Conservation (phyloP, 2,113 vertebrate genomes). For the Bos javanicus region DNA sequence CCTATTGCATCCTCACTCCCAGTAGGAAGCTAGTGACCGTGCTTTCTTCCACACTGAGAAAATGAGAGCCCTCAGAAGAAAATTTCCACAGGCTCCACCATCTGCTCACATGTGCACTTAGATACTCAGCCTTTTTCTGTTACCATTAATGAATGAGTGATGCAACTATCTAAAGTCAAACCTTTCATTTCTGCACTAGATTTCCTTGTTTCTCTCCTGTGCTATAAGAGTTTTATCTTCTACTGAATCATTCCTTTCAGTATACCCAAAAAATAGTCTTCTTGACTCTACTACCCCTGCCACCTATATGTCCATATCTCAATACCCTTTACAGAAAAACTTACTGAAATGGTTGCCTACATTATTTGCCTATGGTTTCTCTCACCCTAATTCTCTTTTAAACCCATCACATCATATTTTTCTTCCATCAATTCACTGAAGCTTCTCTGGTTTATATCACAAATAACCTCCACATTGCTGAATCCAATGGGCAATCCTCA, state of each 20-base stretch:
- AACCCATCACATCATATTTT: neutral
- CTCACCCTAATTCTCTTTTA: neutral
- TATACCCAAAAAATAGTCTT: neutral
- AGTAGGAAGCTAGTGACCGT: neutral
- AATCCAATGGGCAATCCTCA: neutral
- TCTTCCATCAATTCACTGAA: neutral
- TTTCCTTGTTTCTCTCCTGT: neutral
- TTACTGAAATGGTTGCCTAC: neutral
- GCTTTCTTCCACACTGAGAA: neutral
- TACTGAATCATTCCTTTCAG: neutral
- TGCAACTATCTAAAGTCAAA: neutral
- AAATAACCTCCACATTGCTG: neutral
- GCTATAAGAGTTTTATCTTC: neutral
- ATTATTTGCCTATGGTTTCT: neutral
- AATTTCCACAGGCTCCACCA: neutral
- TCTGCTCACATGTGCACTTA: neutral
- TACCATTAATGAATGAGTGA: neutral
- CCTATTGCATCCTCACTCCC: neutral
- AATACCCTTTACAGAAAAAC: neutral
- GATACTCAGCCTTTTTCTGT: neutral
- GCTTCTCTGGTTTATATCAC: neutral
- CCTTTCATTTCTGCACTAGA: neutral
- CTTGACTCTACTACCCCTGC: neutral
- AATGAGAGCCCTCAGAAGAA: neutral
- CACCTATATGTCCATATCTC: neutral